Conservation (phyloP, 2,888 invertebrate species). For the Hypselothyrea guttata region DNA sequence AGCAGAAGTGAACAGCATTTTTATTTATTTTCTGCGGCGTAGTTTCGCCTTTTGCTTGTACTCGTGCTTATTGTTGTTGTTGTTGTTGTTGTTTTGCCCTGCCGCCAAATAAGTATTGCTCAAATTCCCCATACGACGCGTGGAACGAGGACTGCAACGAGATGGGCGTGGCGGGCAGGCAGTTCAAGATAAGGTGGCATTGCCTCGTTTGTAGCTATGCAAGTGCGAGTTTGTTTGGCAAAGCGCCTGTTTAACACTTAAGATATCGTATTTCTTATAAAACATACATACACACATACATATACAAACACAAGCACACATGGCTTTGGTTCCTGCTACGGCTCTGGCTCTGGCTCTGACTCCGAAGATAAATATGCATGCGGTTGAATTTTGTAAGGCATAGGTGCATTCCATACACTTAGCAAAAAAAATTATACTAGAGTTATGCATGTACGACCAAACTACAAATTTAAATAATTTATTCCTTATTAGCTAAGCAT, state of each 20-base stretch:
- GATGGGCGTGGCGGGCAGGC: conserved; percentile 53
- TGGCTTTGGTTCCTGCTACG: conserved; percentile 17
- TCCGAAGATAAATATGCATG: conserved; percentile 72
- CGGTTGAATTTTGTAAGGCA: conserved; percentile 61
- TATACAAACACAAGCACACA: conserved; percentile 18
- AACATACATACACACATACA: conserved; percentile 27
- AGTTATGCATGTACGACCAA: no score
- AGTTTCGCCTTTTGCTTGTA: conserved; percentile 44
- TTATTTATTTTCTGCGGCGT: conserved; percentile 71
- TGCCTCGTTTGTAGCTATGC: conserved; percentile 55
- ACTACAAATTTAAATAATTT: no score
- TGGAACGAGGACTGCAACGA: conserved; percentile 40
- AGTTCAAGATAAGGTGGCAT: conserved; percentile 49
- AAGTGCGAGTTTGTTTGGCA: conserved; percentile 68
- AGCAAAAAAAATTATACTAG: no score
- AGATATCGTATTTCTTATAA: conserved; percentile 71
- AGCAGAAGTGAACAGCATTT: conserved; percentile 69
- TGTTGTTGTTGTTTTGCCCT: conserved; percentile 13
- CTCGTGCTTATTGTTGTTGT: no score
- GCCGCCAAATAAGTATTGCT: conserved; percentile 19
- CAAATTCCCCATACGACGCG: conserved; percentile 33
- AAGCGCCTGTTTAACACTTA: conserved; percentile 76
- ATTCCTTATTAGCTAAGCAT: no score
- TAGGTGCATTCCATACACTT: conserved; percentile 56
- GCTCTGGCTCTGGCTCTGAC: conserved; percentile 23